Base-by-base conservation (phyloP, 1,140 invertebrate species). In the Drosophila kikkawai region DNA sequence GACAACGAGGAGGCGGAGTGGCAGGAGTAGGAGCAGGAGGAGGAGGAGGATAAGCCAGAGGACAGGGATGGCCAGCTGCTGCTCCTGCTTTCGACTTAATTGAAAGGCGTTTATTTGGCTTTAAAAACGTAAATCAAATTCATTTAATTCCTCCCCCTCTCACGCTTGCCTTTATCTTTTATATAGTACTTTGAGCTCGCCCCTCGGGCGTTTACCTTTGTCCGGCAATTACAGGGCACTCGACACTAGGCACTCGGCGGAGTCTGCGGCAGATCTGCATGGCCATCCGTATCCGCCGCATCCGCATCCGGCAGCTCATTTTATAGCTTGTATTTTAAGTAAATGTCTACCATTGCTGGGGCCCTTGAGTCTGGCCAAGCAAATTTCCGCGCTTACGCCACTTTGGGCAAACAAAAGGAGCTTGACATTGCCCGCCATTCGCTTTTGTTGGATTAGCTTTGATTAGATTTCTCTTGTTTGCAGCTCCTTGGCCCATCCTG, bases 101-200 rank as follows among this genome's bases (percentile, higher is more conserved):
- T 90, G 86, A 90, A 90, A 90, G 86, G 82, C 86, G 86, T 91
- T 91, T 90, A 90, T 90, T 90, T 90, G 86, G 86, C 82, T 90
- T 90, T 91, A 85, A 88, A 84, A 85, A 88, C 81, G 88, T 91
- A 91, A 91, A 91, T 91, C 88, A 91, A 91, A 91, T 91, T 91
- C 88, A 91, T 91, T 91, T 91, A 91, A 91, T 87, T 85, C 76
- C 47, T 3, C 44, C 11, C 15, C 26, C 29, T 22, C 9, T 5
- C 7, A 29, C 45, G 32, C 42, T 6, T n/a, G 47, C 48, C 51
- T 55, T 50, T 55, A 59, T 58, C 65, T 68, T 37, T 48, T 58
- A 39, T 56, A 39, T 56, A 56, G 53, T 58, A 34, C 71, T 68
- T 70, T 70, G 32, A 53, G 67, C 39, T 37, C 39, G 29, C 19